These are phyloP conservation scores for Apostichopus parvimensis DNA, from an alignment of 35 echinoderm and acorn worm genomes.

Conservation along the genomic window DNA sequence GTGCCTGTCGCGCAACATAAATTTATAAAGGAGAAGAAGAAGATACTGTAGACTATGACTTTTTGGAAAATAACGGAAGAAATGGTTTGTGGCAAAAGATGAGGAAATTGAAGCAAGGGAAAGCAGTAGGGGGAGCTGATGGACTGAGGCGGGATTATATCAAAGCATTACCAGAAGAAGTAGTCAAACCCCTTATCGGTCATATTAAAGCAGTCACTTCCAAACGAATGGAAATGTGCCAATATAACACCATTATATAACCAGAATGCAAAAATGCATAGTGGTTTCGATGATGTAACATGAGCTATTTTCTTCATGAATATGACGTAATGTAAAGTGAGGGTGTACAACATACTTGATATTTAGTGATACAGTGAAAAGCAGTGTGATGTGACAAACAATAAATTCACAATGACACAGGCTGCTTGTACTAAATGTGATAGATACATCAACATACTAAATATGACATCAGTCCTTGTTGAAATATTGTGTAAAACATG, in stretches of 20 bases:
- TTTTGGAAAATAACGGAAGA: conserved; percentile 28
- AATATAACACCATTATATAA: conserved; percentile 29
- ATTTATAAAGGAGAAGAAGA: conserved; percentile 30
- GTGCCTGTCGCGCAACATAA: background rate
- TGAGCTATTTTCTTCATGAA: no score
- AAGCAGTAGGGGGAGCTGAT: background rate
- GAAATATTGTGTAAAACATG: no score
- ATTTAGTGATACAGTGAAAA: no score
- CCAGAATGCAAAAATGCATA: no score
- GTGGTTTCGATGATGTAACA: no score
- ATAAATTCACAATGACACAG: no score
- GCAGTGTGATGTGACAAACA: no score
- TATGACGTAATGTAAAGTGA: no score
- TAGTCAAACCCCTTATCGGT: conserved; percentile 1
- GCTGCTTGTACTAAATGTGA: no score
- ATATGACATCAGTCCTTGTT: no score
- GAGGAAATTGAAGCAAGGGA: background rate
- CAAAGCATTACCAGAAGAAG: conserved; percentile 21
- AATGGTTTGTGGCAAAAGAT: conserved; percentile 1
- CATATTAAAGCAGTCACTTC: conserved; percentile 20
- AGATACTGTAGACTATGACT: background rate
- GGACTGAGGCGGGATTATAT: conserved; percentile 21
- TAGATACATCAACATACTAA: no score
- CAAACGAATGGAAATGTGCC: conserved; percentile 38
- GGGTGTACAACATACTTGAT: no score